These are phyloP conservation scores for Hetaerina titia DNA, from an alignment of 2,888 invertebrate species.

Conservation along the genomic window DNA sequence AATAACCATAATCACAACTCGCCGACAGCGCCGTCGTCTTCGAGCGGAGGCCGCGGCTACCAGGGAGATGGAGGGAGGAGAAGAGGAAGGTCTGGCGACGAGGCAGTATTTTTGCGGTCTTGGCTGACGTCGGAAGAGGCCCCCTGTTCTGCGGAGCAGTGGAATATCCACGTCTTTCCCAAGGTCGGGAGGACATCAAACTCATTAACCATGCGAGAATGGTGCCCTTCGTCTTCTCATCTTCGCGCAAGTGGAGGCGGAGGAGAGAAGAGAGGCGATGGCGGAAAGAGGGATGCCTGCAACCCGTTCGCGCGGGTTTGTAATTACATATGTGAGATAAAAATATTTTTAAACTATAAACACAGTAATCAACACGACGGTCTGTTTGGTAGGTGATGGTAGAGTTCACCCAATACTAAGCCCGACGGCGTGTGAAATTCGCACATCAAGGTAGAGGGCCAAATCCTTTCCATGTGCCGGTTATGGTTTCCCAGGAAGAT, in stretches of 20 bases:
- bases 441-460: too few relatives aligned
- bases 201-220: slow-evolving; percentile 59
- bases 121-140: neutral
- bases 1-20: neutral
- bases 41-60: neutral
- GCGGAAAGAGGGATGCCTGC: neutral
- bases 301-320: slow-evolving; percentile 39
- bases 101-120: slow-evolving; percentile 45
- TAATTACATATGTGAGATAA: neutral
- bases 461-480: too few relatives aligned
- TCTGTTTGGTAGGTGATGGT: too few relatives aligned
- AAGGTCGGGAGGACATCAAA: slow-evolving; percentile 66
- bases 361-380: too few relatives aligned
- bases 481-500: too few relatives aligned
- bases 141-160: slow-evolving; percentile 12
- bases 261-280: neutral
- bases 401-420: too few relatives aligned
- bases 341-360: too few relatives aligned
- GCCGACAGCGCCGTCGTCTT: neutral
- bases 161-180: slow-evolving; percentile 53
- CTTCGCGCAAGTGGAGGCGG: neutral
- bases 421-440: too few relatives aligned
- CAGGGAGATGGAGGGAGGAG: neutral
- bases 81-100: neutral
- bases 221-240: neutral